Base-by-base conservation (phyloP, 2,888 invertebrate genomes). In the Thyatira batis region DNA sequence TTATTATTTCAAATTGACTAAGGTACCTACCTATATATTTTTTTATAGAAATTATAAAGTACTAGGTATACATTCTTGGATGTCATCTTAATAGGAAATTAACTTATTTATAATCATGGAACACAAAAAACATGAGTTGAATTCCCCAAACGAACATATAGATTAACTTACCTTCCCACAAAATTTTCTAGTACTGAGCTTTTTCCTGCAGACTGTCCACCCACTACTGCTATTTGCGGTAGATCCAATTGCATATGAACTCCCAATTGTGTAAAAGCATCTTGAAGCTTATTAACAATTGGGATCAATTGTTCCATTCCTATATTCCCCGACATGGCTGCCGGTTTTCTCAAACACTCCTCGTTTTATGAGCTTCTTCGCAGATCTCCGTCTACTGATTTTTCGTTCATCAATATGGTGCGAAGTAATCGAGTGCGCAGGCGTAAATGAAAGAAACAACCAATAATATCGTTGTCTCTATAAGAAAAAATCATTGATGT, bases 101-200 rank as follows among this genome's bases (percentile, higher is more conserved):
- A n/a, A n/a, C n/a, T n/a, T n/a, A n/a, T n/a, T n/a, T n/a, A n/a
- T n/a, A n/a, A n/a, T n/a, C n/a, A n/a, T n/a, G n/a, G n/a, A n/a
- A n/a, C n/a, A n/a, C n/a, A n/a, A n/a, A n/a, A n/a, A n/a, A n/a
- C n/a, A n/a, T n/a, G n/a, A n/a, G n/a, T n/a, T n/a, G 30, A 10
- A 30, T 25, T 5, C 2, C 28, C 1, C 20, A 33, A 3, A n/a
- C 1, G 23, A 3, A 45, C 8, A 23, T 10, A 58, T 54, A 45
- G 54, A 57, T 11, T 54, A 68, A 93, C 95, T 94, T 93, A 98
- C 98, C 97, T 97, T 92, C 99, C 99, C 69, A 99, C 99, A 87
- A 99, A 99, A 93, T 99, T 99, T 93, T 99, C 99, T 84, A 99
- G 93, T 57, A 99, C 99, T 52, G 99, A 99, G 92, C 99, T 99